Conservation (phyloP, 2,113 vertebrate species). For the Myocastor coypus region DNA sequence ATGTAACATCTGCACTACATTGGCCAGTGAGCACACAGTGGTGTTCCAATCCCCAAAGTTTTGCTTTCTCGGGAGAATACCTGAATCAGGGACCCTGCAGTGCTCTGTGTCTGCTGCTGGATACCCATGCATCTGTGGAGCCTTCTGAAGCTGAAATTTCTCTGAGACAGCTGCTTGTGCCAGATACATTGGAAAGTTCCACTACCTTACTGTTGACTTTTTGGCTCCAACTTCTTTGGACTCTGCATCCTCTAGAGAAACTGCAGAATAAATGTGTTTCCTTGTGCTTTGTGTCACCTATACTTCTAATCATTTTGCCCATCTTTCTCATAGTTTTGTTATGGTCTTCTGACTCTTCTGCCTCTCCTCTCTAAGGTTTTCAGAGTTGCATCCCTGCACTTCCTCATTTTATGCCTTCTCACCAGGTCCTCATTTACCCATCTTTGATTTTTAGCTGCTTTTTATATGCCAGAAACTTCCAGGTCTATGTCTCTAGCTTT, state of each 20-base stretch:
- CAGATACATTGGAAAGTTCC: neutral
- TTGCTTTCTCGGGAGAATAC: neutral
- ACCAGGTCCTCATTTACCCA: neutral
- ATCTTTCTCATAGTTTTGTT: neutral
- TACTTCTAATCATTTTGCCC: neutral
- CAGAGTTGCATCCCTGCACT: neutral
- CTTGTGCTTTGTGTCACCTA: neutral
- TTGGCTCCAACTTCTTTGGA: neutral
- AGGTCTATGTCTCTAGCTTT: neutral
- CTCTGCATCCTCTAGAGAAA: neutral
- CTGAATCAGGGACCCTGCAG: neutral
- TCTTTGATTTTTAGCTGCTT: neutral
- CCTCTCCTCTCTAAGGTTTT: neutral
- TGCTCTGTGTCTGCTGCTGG: neutral
- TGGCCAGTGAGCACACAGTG: neutral
- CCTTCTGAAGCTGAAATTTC: neutral
- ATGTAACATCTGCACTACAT: neutral
- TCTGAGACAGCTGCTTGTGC: neutral
- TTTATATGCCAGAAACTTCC: neutral
- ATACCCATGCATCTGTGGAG: neutral
- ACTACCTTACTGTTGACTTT: neutral
- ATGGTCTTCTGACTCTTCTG: neutral
- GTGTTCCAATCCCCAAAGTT: neutral
- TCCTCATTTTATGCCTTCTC: neutral
- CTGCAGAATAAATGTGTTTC: neutral